phyloP scores from a whole-genome alignment of 2,113 vertebrate genomes.

The Lagopus muta region DNA sequence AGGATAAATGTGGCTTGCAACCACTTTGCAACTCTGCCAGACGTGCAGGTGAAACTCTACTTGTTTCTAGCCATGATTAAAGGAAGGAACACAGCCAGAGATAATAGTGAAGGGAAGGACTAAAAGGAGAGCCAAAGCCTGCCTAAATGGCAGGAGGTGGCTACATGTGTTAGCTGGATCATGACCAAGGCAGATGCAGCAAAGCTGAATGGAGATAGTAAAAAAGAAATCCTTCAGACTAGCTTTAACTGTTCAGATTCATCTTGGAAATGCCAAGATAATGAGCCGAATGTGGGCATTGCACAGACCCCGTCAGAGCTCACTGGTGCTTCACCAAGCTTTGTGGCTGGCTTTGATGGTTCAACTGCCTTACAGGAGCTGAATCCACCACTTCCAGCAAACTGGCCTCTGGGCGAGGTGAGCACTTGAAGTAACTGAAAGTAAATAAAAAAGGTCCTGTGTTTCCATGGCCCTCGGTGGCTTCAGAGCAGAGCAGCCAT shows the following conservation, averaged over 20 bases:
- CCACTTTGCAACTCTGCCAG: slow-evolving; percentile 25
- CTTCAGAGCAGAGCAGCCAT: rapidly evolving
- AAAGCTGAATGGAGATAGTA: slow-evolving; percentile 11
- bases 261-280: not conserved
- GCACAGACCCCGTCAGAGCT: not conserved
- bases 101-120: slow-evolving; percentile 5
- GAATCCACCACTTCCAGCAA: not conserved
- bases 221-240: not conserved
- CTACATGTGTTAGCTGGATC: slow-evolving; percentile 24
- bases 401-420: not conserved
- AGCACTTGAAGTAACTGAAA: not conserved
- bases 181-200: slow-evolving; percentile 30
- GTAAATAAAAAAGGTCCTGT: not conserved
- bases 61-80: not conserved
- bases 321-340: not conserved
- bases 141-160: slow-evolving; percentile 25
- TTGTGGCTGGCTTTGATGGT: not conserved
- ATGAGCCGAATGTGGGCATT: not conserved
- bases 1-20: slow-evolving; percentile 19
- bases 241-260: not conserved
- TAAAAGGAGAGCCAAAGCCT: slow-evolving; percentile 14
- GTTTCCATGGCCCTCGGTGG: not conserved
- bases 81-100: not conserved
- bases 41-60: slow-evolving; percentile 59
- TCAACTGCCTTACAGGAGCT: not conserved